phyloP scores from a whole-genome alignment of 2,888 invertebrate genomes.

The Phengaris alcon region DNA sequence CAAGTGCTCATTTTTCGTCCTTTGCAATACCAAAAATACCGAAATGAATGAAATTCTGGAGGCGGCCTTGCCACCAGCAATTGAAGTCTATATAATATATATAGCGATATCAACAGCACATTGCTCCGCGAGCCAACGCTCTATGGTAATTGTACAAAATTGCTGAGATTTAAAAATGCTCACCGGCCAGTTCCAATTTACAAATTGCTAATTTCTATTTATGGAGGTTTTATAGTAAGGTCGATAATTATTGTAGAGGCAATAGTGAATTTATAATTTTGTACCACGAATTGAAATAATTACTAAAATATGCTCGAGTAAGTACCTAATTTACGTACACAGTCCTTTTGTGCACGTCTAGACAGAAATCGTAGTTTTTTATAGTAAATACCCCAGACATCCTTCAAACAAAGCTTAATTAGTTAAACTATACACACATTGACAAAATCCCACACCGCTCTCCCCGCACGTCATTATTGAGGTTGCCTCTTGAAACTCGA shows the following conservation, averaged over 20 bases:
- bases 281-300: too few relatives aligned
- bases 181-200: background rate
- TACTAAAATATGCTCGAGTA: background rate
- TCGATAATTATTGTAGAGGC: background rate
- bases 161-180: slow-evolving; percentile 8
- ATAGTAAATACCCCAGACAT: slow-evolving; percentile 12
- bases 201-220: slow-evolving; percentile 8
- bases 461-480: slow-evolving; percentile 14
- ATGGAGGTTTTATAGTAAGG: background rate
- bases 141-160: slow-evolving; percentile 12
- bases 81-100: background rate
- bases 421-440: slow-evolving; percentile 21
- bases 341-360: background rate
- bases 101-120: background rate
- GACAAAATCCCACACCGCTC: slow-evolving; percentile 35
- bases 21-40: background rate
- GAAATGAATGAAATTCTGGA: background rate
- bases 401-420: slow-evolving; percentile 20
- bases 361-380: slow-evolving; percentile 22
- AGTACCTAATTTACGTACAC: background rate
- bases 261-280: background rate
- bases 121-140: slow-evolving; percentile 6
- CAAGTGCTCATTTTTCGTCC: background rate
- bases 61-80: background rate
- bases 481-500: slow-evolving; percentile 22